Evolutionary conservation across 2,113 vertebrate genomes (phyloP).

Genomic region (Zingel zingel): DNA sequence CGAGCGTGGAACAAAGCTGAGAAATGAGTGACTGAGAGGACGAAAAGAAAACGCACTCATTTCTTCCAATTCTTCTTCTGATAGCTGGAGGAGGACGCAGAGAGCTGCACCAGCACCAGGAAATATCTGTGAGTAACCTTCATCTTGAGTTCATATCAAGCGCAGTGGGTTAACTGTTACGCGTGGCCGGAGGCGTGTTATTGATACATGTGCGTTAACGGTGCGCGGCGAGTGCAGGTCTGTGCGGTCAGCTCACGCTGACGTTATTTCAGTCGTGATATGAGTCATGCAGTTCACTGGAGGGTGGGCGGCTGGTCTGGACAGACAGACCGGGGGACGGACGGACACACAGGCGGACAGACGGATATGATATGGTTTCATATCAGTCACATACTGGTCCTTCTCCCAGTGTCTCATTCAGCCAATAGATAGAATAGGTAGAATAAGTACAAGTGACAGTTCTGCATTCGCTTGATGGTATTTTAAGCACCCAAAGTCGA

Average conservation of each 20-base stretch:
- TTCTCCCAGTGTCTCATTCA: neutral
- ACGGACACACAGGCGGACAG: neutral
- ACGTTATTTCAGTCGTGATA: neutral
- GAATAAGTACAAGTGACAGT: neutral
- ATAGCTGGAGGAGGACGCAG: neutral
- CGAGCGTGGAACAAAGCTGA: neutral
- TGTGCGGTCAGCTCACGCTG: neutral
- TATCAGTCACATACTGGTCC: neutral
- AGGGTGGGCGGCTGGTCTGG: neutral
- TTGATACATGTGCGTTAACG: neutral
- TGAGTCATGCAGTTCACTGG: neutral
- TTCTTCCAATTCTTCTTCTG: neutral
- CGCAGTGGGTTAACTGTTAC: too few species aligned
- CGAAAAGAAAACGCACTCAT: too few species aligned
- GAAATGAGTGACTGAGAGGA: constrained; percentile 18
- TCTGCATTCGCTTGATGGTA: too few species aligned
- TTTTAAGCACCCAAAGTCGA: too few species aligned
- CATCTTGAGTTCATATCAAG: neutral
- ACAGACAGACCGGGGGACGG: neutral
- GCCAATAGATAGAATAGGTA: neutral
- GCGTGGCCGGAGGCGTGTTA: neutral
- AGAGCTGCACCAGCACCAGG: neutral
- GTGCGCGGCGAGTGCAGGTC: neutral
- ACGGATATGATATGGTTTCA: neutral
- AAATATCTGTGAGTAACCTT: constrained; percentile 38